Conservation (phyloP, 2,797 vertebrate genomes). For the Siniperca scherzeri region DNA sequence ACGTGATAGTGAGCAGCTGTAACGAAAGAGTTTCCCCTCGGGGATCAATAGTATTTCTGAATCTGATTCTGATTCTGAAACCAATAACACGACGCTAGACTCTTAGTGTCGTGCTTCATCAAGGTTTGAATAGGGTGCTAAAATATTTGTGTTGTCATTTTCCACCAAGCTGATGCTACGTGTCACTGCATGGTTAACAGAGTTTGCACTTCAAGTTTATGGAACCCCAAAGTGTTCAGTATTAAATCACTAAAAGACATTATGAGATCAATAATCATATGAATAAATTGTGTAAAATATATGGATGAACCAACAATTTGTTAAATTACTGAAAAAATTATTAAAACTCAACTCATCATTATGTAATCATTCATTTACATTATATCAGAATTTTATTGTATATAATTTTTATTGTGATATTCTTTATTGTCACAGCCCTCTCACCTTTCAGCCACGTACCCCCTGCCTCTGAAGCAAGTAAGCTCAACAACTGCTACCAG, state of each 20-base stretch:
- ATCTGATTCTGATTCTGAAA: not conserved
- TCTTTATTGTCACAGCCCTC: too few species aligned
- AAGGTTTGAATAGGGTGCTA: not conserved
- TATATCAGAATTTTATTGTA: too few species aligned
- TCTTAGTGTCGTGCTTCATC: not conserved
- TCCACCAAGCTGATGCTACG: not conserved
- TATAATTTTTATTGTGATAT: too few species aligned
- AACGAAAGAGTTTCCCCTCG: too few species aligned
- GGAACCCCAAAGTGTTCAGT: not conserved
- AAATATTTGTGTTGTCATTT: slow-evolving; percentile 22
- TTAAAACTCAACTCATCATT: not conserved
- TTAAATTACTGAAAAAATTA: not conserved
- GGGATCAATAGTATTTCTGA: too few species aligned
- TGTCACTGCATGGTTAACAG: not conserved
- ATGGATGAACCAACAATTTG: not conserved
- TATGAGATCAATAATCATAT: not conserved
- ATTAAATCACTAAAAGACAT: not conserved
- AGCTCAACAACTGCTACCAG: too few species aligned
- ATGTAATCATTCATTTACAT: too few species aligned
- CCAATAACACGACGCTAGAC: not conserved
- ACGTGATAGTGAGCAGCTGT: too few species aligned
- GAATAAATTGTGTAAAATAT: not conserved
- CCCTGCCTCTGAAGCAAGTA: too few species aligned
- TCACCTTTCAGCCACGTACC: too few species aligned
- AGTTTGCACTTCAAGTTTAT: not conserved